Conservation (phyloP, 2,113 vertebrate species). For the Channa maculata region DNA sequence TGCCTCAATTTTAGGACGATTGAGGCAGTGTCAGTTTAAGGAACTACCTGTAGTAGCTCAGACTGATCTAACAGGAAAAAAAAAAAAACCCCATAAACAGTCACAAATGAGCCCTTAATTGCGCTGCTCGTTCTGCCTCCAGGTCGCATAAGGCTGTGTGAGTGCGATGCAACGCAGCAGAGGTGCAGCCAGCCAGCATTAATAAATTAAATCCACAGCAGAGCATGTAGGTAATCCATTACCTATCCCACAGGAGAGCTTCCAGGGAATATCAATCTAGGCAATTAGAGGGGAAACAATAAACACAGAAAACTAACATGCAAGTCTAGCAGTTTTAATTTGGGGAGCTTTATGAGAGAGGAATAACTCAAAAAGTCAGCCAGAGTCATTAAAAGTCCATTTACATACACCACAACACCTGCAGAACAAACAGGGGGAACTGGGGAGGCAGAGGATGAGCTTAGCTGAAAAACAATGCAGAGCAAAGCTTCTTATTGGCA, state of each 20-base stretch:
- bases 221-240: conserved; percentile 76
- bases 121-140: conserved; percentile 62
- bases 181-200: conserved; percentile 56
- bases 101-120: conserved; percentile 72
- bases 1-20: conserved; percentile 36
- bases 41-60: conserved; percentile 45
- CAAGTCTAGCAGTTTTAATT: conserved; percentile 61
- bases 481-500: conserved; percentile 71
- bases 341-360: conserved; percentile 40
- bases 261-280: conserved; percentile 71
- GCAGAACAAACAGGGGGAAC: conserved; percentile 65
- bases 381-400: conserved; percentile 78
- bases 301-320: conserved; percentile 59
- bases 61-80: conserved; percentile 51
- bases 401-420: conserved; percentile 74
- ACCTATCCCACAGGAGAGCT: conserved; percentile 69
- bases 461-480: conserved; percentile 49
- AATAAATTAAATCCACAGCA: conserved; percentile 78
- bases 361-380: conserved; percentile 53
- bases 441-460: conserved; percentile 30
- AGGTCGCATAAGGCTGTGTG: conserved; percentile 50
- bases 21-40: conserved; percentile 39
- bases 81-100: conserved; percentile 42
- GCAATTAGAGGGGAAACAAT: conserved; percentile 67
- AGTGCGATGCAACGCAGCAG: conserved; percentile 17